Conservation (phyloP, 2,113 vertebrate genomes). For the Cathartes aura region DNA sequence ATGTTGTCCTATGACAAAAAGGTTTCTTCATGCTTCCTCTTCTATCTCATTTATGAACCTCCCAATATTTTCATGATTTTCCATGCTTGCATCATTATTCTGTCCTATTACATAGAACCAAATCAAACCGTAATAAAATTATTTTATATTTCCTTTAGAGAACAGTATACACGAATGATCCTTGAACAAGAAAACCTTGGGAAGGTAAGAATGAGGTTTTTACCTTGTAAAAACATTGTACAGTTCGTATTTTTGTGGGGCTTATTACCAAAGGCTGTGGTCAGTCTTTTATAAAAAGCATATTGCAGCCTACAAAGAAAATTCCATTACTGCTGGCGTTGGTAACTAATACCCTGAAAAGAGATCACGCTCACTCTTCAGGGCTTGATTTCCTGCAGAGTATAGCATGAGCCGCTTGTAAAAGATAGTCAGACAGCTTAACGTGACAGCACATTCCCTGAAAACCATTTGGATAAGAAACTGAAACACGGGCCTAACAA, state of each 20-base stretch:
- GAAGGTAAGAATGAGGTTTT: constrained; percentile 84
- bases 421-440: constrained; percentile 31
- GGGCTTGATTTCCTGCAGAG: constrained; percentile 52
- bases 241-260: neutral
- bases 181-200: constrained; percentile 94
- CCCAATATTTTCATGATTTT: neutral
- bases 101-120: neutral
- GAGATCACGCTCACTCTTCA: constrained; percentile 23
- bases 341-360: constrained; percentile 58
- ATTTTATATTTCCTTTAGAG: constrained; percentile 77
- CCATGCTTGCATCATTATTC: neutral
- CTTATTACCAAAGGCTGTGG: neutral
- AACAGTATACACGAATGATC: constrained; percentile 91
- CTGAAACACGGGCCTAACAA: neutral
- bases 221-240: neutral
- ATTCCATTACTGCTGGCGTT: constrained; percentile 38
- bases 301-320: constrained; percentile 40
- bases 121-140: neutral
- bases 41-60: neutral
- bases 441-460: constrained; percentile 58
- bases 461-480: constrained; percentile 59
- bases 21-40: neutral
- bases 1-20: neutral
- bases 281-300: constrained; percentile 61
- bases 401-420: constrained; percentile 26